These are phyloP conservation scores for Parnassius orleans DNA, from an alignment of 2,888 invertebrate genomes.

Conservation along the genomic window DNA sequence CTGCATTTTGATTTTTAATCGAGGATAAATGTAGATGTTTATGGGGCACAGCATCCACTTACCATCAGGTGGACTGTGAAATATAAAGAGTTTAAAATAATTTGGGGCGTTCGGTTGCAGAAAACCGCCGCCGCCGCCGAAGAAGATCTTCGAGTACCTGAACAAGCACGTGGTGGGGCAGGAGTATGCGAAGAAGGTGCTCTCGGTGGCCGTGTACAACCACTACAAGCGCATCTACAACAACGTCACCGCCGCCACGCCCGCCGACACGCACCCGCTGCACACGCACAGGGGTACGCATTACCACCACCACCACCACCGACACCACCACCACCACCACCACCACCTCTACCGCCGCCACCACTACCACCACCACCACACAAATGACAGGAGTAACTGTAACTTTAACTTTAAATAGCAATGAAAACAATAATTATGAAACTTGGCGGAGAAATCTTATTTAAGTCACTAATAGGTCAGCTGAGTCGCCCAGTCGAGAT, in stretches of 20 bases:
- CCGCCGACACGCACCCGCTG: slow-evolving; percentile 81
- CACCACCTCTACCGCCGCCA: too few relatives aligned
- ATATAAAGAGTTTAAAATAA: too few relatives aligned
- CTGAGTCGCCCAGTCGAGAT: too few relatives aligned
- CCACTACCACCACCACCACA: not conserved
- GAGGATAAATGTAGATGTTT: too few relatives aligned
- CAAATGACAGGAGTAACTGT: not conserved
- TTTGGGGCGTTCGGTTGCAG: slow-evolving; percentile 54
- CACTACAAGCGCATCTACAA: slow-evolving; percentile 99
- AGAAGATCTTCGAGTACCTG: slow-evolving; percentile 97
- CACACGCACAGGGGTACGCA: slow-evolving; percentile 86
- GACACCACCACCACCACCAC: not conserved
- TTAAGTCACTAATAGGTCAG: too few relatives aligned
- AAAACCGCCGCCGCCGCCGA: slow-evolving; percentile 96
- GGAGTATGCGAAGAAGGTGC: slow-evolving; percentile 97
- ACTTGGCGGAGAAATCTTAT: too few relatives aligned
- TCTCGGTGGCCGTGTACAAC: slow-evolving; percentile 99
- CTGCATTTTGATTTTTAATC: too few relatives aligned
- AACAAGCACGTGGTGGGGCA: slow-evolving; percentile 99
- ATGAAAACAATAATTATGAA: too few relatives aligned
- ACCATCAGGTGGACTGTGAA: too few relatives aligned
- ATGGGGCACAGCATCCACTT: too few relatives aligned
- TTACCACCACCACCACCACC: not conserved
- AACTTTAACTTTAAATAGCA: too few relatives aligned
- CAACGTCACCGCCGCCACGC: slow-evolving; percentile 83